Conservation (phyloP, 2,797 vertebrate species). For the Chelon labrosus region DNA sequence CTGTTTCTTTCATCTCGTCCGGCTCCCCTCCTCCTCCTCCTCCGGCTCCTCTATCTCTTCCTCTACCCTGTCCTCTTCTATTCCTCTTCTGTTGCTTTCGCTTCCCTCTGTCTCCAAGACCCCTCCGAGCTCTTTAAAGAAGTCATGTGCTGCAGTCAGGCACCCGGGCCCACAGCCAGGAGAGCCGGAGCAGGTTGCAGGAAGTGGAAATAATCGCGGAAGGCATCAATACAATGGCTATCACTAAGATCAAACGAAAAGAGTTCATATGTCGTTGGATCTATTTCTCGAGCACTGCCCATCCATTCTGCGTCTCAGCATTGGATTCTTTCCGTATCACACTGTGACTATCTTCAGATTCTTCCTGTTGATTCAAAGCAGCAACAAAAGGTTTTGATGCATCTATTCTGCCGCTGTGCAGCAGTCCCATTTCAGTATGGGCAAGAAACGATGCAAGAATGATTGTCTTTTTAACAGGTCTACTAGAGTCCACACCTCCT, state of each 20-base stretch:
- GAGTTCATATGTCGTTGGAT: slow-evolving; percentile 36
- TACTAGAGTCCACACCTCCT: not conserved
- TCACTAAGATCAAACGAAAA: slow-evolving; percentile 58
- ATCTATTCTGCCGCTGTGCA: slow-evolving; percentile 1
- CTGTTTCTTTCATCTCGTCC: slow-evolving; percentile 86
- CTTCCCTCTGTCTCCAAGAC: slow-evolving; percentile 47
- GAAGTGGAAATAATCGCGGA: slow-evolving; percentile 59
- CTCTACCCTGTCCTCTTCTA: slow-evolving; percentile 53
- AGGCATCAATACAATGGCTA: slow-evolving; percentile 46
- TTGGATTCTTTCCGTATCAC: slow-evolving; percentile 20
- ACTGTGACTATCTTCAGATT: slow-evolving; percentile 30
- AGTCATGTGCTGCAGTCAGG: slow-evolving; percentile 46
- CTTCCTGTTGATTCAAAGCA: slow-evolving; percentile 30
- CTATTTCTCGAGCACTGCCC: slow-evolving; percentile 30
- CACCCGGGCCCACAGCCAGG: slow-evolving; percentile 41
- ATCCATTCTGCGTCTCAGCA: slow-evolving; percentile 24
- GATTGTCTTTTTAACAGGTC: not conserved
- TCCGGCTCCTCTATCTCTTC: slow-evolving; percentile 50
- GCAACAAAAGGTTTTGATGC: slow-evolving; percentile 36
- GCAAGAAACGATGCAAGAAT: not conserved
- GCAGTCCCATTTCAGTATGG: not conserved
- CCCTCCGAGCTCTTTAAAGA: slow-evolving; percentile 63
- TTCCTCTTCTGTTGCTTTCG: slow-evolving; percentile 44
- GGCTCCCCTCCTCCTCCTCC: slow-evolving; percentile 54
- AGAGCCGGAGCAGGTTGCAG: slow-evolving; percentile 34